Percentiles rank a stretch among this genome's conserved stretches.
phyloP scores from a whole-genome alignment of 2,888 invertebrate genomes.

The Phyllotreta cruciferae region DNA sequence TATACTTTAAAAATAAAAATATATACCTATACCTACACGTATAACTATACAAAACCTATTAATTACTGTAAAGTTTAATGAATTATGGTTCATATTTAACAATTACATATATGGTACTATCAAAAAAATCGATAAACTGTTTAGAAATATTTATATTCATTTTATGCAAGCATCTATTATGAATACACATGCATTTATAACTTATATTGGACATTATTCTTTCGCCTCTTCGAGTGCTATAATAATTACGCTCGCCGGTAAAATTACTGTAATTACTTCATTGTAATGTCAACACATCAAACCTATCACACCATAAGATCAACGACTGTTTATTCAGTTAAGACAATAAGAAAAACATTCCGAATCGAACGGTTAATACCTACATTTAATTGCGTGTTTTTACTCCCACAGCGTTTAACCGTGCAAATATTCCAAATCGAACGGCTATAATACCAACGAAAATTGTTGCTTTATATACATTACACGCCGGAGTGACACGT shows the following conservation, averaged over 20 bases:
- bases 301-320: slow-evolving; percentile 31
- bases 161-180: no score
- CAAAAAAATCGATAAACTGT: no score
- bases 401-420: slow-evolving; percentile 19
- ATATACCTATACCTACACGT: no score
- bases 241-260: slow-evolving; percentile 19
- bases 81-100: no score
- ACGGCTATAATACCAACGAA: no score
- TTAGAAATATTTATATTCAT: no score
- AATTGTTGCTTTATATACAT: no score
- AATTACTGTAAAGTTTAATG: no score
- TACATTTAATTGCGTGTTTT: slow-evolving; percentile 13
- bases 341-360: slow-evolving; percentile 29
- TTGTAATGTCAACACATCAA: slow-evolving; percentile 37
- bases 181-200: no score
- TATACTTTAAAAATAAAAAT: no score
- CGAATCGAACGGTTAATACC: slow-evolving; percentile 25
- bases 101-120: no score
- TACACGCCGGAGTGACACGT: slow-evolving; percentile 5
- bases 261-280: slow-evolving; percentile 36
- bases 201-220: slow-evolving; percentile 12
- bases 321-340: slow-evolving; percentile 29
- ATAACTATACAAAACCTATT: no score
- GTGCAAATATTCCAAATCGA: slow-evolving; percentile 21
- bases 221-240: slow-evolving; percentile 18